Base-by-base conservation (phyloP, 2,888 invertebrate genomes). In the Plusia festucae region DNA sequence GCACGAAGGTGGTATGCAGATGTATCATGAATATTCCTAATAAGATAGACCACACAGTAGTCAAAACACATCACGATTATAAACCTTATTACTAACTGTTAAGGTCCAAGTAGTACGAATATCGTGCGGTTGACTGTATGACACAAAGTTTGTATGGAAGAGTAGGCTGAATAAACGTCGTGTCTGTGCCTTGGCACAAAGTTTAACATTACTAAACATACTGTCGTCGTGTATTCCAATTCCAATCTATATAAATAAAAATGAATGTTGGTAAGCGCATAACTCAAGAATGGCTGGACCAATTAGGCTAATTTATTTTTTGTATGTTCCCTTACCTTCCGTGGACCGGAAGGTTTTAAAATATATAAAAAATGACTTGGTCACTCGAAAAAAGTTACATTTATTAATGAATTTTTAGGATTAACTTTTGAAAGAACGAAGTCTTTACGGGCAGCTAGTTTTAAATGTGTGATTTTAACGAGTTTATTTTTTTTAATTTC, bases 141-240 rank as follows among this genome's bases (percentile, higher is more conserved):
- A 9, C 20, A 5, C 20, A 11, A 49, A 54, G 22, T 54, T 53
- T 63, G 22, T 59, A 3, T 18, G 46, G 22, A 53, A 44, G 58
- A 70, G 55, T 56, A 76, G 60, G 58, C 68, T 66, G 68, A 63
- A 67, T 65, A 13, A 34, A 18, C n/a, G n/a, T 57, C 20, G 53
- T 65, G 30, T 20, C 59, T 60, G 18, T 76, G 73, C 66, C 51
- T 52, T 58, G 20, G 52, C 18, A 34, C 34, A 20, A 46, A 4
- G 32, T 40, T 40, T n/a, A 5, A 18, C n/a, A 30, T 27, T 1
- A 34, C 13, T 15, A 0, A 56, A 46, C 51, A 8, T 51, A 68
- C 9, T 27, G 2, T 9, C 20, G 20, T 15, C 2, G 1, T 20
- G 15, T 40, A 40, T 40, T 22, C 34, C 15, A 53, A 27, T 27